Percentiles rank a stretch among this genome's conserved stretches.
These are phyloP conservation scores for Spea bombifrons DNA, from an alignment of 2,113 vertebrate species.

Conservation along the genomic window DNA sequence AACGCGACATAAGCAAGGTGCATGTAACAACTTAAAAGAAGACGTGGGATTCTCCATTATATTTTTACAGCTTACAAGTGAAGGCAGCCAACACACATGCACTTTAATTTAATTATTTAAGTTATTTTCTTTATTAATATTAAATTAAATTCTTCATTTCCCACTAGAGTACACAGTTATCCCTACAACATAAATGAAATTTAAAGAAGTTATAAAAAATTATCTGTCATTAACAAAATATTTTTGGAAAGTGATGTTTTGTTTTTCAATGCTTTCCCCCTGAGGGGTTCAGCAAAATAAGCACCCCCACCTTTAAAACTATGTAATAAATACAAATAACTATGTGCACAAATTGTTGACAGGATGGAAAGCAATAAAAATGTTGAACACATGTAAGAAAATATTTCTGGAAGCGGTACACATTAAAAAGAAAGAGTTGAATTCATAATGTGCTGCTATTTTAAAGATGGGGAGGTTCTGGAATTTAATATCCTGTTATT, in stretches of 20 bases:
- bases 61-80: too few species aligned
- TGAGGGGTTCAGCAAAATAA: conserved; percentile 6
- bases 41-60: too few species aligned
- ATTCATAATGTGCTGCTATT: conserved; percentile 44
- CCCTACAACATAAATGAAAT: background rate
- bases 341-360: conserved; percentile 45
- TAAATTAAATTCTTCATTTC: too few species aligned
- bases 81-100: too few species aligned
- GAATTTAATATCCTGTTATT: conserved; percentile 47
- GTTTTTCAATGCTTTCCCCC: conserved; percentile 5
- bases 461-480: conserved; percentile 48
- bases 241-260: background rate
- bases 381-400: conserved; percentile 35
- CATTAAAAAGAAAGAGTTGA: conserved; percentile 46
- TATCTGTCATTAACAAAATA: background rate
- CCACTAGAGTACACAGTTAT: background rate
- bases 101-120: too few species aligned
- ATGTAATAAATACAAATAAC: conserved; percentile 46
- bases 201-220: background rate
- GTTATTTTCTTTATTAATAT: too few species aligned
- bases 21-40: too few species aligned
- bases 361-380: conserved; percentile 48
- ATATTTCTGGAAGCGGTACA: conserved; percentile 32
- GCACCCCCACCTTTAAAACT: conserved; percentile 8
- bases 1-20: too few species aligned